Evolutionary conservation across 2,888 invertebrate species (phyloP).

Genomic region (Zaprionus lineosus): DNA sequence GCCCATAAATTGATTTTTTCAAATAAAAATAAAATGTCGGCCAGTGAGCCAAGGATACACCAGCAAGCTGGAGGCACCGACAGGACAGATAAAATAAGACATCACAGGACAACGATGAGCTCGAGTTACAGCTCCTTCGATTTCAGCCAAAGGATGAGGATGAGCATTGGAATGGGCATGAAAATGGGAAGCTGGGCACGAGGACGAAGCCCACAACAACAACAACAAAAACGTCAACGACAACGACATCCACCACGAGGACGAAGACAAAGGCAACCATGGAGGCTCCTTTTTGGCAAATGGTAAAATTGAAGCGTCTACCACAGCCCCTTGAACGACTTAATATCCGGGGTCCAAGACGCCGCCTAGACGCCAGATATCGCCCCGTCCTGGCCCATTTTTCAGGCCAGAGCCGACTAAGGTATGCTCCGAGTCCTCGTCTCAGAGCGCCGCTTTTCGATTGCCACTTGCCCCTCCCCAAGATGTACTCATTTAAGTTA

Average conservation of each 20-base stretch:
- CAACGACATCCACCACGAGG: too few relatives aligned
- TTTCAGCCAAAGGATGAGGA: not conserved
- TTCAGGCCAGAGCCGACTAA: conserved; percentile 16
- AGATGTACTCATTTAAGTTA: conserved; percentile 65
- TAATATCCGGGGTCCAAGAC: conserved; percentile 35
- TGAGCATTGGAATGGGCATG: too few relatives aligned
- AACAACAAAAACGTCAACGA: too few relatives aligned
- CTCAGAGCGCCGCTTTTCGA: conserved; percentile 30
- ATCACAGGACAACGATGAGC: conserved; percentile 32
- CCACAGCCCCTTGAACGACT: conserved; percentile 47
- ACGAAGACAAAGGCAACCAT: too few relatives aligned
- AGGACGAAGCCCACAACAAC: too few relatives aligned
- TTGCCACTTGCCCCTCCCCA: too few relatives aligned
- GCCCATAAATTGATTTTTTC: conserved; percentile 78
- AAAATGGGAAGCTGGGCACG: too few relatives aligned
- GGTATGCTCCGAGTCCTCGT: conserved; percentile 39
- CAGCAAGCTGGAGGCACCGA: conserved; percentile 4
- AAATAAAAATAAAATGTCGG: conserved; percentile 79
- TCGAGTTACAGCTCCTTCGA: conserved; percentile 31
- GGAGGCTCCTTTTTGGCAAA: conserved; percentile 25
- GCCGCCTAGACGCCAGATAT: conserved; percentile 69
- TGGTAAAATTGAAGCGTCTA: conserved; percentile 47
- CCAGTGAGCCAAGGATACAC: conserved; percentile 23
- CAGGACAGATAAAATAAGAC: conserved; percentile 45
- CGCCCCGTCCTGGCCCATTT: not conserved